These are phyloP conservation scores for Pseudonaja textilis DNA, from an alignment of 2,113 vertebrate species.

Conservation along the genomic window DNA sequence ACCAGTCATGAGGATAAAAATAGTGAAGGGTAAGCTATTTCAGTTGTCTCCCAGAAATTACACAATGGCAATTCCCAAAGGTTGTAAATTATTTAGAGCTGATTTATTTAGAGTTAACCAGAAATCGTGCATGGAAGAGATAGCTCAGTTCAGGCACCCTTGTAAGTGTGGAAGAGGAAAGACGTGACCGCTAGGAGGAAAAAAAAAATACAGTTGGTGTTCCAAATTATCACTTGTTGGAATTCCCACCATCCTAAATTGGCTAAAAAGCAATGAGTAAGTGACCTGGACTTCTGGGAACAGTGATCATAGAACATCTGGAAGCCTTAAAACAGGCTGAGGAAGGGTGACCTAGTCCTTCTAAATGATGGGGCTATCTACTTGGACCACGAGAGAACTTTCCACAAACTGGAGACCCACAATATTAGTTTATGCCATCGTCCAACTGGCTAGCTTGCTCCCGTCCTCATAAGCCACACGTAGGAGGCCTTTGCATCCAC, in stretches of 20 bases:
- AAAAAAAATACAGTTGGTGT: background rate
- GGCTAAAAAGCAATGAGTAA: background rate
- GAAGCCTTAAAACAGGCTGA: background rate
- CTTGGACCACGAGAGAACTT: background rate
- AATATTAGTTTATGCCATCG: background rate
- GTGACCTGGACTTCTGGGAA: background rate
- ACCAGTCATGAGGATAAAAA: slow-evolving; percentile 22
- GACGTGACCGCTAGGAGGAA: too few species aligned
- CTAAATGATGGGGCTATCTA: background rate
- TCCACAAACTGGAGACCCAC: background rate
- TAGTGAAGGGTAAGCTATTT: background rate
- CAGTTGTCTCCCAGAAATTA: slow-evolving; percentile 27
- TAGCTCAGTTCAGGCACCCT: background rate
- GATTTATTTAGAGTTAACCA: background rate
- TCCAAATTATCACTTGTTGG: background rate
- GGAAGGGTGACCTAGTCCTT: background rate
- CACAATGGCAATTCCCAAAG: background rate
- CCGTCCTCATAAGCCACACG: background rate
- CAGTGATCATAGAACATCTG: background rate
- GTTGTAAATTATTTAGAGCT: slow-evolving; percentile 1
- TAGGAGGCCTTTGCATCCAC: background rate
- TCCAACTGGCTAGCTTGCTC: background rate
- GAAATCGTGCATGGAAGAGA: background rate
- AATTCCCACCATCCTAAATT: background rate
- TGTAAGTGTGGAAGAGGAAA: background rate